Conservation (phyloP, 2,113 vertebrate genomes). For the Pollachius pollachius region DNA sequence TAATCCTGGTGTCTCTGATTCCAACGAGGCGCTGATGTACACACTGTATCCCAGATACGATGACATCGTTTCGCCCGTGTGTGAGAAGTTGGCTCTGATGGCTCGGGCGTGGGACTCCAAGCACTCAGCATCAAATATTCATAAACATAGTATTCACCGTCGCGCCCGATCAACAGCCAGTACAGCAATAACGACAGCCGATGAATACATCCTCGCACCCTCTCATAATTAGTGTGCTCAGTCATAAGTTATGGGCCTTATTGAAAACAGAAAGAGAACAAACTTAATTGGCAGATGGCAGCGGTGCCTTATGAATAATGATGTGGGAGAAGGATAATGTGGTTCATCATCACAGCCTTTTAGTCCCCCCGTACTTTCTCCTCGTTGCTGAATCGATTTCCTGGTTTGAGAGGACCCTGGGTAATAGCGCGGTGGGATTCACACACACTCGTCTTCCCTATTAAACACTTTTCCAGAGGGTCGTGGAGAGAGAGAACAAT, state of each 20-base stretch:
- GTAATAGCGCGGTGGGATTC: conserved; percentile 36
- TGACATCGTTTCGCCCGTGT: too few relatives aligned
- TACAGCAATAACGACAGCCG: too few relatives aligned
- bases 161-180: not conserved
- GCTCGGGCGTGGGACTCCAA: too few relatives aligned
- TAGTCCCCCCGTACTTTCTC: conserved; percentile 43
- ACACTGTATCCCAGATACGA: not conserved
- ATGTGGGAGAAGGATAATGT: conserved; percentile 56
- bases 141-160: not conserved
- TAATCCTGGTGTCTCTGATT: conserved; percentile 45
- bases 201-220: conserved; percentile 20
- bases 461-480: conserved; percentile 14
- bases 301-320: conserved; percentile 54
- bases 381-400: conserved; percentile 53
- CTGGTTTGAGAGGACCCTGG: conserved; percentile 34
- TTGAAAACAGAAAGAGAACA: conserved; percentile 49
- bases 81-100: too few relatives aligned
- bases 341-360: conserved; percentile 57
- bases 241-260: conserved; percentile 39
- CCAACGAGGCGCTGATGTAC: conserved; percentile 3
- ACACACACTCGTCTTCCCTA: conserved; percentile 33
- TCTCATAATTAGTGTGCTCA: conserved; percentile 45
- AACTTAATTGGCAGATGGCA: conserved; percentile 54
- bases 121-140: too few relatives aligned
- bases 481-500: not conserved